These are phyloP conservation scores for Erythrolamprus reginae DNA, from an alignment of 2,113 vertebrate genomes.

Conservation along the genomic window DNA sequence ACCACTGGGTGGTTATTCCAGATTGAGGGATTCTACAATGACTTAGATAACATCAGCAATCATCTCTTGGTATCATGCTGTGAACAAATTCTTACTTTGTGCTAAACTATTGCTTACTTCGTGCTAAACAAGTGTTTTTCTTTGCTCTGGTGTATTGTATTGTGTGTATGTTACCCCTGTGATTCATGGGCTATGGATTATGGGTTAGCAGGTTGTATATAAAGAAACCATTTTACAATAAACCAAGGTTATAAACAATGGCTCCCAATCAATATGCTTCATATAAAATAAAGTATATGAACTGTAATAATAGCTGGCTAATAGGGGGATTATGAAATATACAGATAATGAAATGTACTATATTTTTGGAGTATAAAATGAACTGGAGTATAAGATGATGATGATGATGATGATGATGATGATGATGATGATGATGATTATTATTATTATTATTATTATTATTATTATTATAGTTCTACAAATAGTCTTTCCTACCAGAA, in stretches of 20 bases:
- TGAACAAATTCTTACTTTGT: background rate
- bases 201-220: background rate
- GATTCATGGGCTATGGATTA: background rate
- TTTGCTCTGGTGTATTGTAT: background rate
- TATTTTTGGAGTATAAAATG: too few species aligned
- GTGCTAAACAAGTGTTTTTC: background rate
- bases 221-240: background rate
- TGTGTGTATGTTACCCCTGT: background rate
- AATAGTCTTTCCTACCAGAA: background rate
- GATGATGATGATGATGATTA: too few species aligned
- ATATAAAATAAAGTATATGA: background rate
- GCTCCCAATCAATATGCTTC: background rate
- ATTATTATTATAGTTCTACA: too few species aligned
- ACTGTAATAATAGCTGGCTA: background rate
- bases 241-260: background rate
- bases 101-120: background rate
- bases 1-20: background rate
- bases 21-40: background rate
- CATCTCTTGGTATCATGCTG: background rate
- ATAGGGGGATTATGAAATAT: background rate
- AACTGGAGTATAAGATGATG: too few species aligned
- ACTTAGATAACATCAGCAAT: background rate
- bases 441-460: too few species aligned
- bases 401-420: too few species aligned
- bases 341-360: background rate